Evolutionary conservation across 2,113 vertebrate species (phyloP).

Genomic region (Austrofundulus limnaeus): DNA sequence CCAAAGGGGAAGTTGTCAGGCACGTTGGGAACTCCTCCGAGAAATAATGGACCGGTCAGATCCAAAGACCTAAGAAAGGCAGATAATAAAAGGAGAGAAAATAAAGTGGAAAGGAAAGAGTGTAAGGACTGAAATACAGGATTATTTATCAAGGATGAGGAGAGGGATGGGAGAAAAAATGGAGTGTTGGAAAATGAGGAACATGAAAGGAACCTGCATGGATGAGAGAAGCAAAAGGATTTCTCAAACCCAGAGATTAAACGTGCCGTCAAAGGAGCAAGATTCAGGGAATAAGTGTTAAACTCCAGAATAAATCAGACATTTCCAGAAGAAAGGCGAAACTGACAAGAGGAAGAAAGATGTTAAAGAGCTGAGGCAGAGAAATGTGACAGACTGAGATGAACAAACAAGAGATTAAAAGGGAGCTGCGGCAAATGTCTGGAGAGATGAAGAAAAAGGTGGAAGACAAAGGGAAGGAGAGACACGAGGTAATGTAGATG

Average conservation of each 20-base stretch:
- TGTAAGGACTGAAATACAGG: background rate
- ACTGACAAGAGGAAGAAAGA: background rate
- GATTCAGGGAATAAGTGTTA: background rate
- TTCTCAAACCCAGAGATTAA: constrained; percentile 43
- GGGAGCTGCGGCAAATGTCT: constrained; percentile 26
- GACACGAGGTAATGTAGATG: background rate
- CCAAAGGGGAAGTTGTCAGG: constrained; percentile 94
- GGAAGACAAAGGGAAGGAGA: constrained; percentile 7
- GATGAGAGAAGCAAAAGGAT: constrained; percentile 23
- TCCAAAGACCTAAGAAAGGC: constrained; percentile 87
- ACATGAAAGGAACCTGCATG: constrained; percentile 9
- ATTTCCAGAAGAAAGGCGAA: constrained; percentile 8
- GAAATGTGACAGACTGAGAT: constrained; percentile 26
- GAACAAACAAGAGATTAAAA: constrained; percentile 45
- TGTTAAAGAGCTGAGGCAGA: constrained; percentile 18
- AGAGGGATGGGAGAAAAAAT: background rate
- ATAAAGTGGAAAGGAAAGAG: background rate
- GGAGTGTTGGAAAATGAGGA: background rate
- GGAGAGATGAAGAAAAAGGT: constrained; percentile 10
- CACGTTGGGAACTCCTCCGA: constrained; percentile 95
- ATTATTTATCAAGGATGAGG: constrained; percentile 23
- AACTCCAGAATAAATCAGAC: constrained; percentile 13
- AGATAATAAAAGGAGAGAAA: constrained; percentile 21
- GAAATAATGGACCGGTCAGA: constrained; percentile 94
- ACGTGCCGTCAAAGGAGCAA: constrained; percentile 20